These are phyloP conservation scores for Eulacestoma nigropectus DNA, from an alignment of 2,113 vertebrate genomes.

Conservation along the genomic window DNA sequence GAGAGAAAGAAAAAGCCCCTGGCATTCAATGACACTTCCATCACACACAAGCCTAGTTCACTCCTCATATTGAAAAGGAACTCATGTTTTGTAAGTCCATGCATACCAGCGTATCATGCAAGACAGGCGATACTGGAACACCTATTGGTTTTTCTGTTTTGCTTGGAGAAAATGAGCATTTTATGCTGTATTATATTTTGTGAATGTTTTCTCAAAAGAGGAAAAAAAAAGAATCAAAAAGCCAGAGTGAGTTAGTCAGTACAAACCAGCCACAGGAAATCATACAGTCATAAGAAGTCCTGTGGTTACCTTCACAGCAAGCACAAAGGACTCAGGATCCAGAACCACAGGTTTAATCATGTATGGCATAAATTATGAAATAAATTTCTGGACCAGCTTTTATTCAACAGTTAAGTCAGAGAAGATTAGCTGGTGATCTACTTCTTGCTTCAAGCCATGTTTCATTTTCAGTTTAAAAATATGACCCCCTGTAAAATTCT, in stretches of 20 bases:
- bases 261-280: background rate
- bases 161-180: background rate
- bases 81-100: background rate
- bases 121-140: background rate
- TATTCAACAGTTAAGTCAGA: background rate
- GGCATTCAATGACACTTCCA: background rate
- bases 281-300: background rate
- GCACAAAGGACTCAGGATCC: background rate
- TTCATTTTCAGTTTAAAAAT: background rate
- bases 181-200: background rate
- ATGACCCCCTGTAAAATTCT: background rate
- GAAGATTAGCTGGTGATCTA: background rate
- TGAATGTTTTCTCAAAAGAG: background rate
- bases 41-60: background rate
- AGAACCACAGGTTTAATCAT: background rate
- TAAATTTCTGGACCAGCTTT: background rate
- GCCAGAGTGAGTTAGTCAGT: background rate
- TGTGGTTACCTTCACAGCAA: background rate
- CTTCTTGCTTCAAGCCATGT: background rate
- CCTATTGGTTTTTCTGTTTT: background rate
- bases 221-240: background rate
- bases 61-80: background rate
- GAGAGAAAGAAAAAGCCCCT: background rate
- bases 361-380: background rate
- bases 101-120: background rate